Percentiles rank a stretch among this genome's conserved stretches.
Conservation (phyloP, 2,888 invertebrate species). For the Lasioglossum lativentre region DNA sequence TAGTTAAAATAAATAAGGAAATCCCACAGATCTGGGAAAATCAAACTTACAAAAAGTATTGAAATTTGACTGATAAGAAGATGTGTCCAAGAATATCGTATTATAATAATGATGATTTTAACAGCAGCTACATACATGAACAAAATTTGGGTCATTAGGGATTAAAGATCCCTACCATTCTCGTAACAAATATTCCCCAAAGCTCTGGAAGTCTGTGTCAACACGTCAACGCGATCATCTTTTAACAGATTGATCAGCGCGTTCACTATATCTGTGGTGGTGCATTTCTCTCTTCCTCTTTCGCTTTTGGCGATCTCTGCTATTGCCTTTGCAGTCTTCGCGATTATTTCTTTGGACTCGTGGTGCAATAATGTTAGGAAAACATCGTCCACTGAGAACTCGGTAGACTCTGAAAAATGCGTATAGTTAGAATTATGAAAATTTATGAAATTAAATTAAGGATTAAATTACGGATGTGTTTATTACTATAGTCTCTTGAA, state of each 20-base stretch:
- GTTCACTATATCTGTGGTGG: slow-evolving; percentile 87
- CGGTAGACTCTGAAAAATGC: slow-evolving; percentile 66
- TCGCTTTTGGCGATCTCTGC: slow-evolving; percentile 94
- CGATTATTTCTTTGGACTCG: slow-evolving; percentile 75
- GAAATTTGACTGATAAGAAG: background rate
- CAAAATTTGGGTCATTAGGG: slow-evolving; percentile 41
- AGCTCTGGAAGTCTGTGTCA: slow-evolving; percentile 92
- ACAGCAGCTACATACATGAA: slow-evolving; percentile 51
- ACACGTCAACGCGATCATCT: slow-evolving; percentile 85
- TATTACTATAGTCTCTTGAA: background rate
- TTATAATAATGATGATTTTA: slow-evolving; percentile 37
- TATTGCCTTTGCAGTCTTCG: slow-evolving; percentile 88
- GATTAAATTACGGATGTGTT: background rate
- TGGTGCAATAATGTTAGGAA: slow-evolving; percentile 75
- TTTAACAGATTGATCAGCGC: slow-evolving; percentile 86
- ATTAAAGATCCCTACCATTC: slow-evolving; percentile 86
- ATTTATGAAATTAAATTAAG: background rate
- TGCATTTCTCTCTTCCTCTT: slow-evolving; percentile 90
- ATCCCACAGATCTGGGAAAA: background rate
- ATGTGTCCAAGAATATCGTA: background rate
- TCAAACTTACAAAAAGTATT: background rate
- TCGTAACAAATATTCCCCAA: slow-evolving; percentile 96
- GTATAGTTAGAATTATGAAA: background rate
- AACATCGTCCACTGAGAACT: slow-evolving; percentile 74
- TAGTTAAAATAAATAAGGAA: slow-evolving; percentile 1